A percentile compares a stretch with the other conserved stretches of the same genome.
phyloP scores from a whole-genome alignment of 2,113 vertebrate genomes.

The Ciconia stormi region DNA sequence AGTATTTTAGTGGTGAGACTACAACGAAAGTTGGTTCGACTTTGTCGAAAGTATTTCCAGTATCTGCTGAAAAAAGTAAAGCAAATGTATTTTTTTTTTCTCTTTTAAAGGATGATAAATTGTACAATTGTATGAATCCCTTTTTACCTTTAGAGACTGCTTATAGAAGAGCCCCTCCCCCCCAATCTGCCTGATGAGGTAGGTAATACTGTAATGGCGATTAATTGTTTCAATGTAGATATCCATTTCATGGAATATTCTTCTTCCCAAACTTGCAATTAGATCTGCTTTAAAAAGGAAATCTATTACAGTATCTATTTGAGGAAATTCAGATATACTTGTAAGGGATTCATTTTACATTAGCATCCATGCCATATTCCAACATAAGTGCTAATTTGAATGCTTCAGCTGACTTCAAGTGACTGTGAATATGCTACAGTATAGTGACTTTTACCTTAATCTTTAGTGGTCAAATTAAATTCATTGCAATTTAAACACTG shows the following conservation, averaged over 20 bases:
- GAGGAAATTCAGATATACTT: slow-evolving; percentile 60
- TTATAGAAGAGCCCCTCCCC: background rate
- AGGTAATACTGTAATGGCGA: slow-evolving; percentile 44
- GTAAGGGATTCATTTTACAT: slow-evolving; percentile 72
- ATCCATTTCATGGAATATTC: slow-evolving; percentile 24
- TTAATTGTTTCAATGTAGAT: slow-evolving; percentile 51
- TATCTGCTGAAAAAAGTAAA: background rate
- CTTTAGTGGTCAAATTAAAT: slow-evolving; percentile 35
- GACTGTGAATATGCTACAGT: slow-evolving; percentile 24
- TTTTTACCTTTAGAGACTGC: background rate
- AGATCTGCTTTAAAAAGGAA: slow-evolving; percentile 62
- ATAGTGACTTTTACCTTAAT: slow-evolving; percentile 48
- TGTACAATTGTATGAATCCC: background rate
- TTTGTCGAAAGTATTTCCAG: background rate
- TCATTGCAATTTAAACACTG: background rate
- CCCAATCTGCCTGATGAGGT: background rate
- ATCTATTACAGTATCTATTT: slow-evolving; percentile 50
- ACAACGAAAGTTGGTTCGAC: background rate
- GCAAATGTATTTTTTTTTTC: background rate
- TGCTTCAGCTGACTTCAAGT: slow-evolving; percentile 54
- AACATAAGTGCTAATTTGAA: slow-evolving; percentile 71
- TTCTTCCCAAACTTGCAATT: slow-evolving; percentile 56
- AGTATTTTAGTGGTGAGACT: background rate
- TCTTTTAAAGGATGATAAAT: background rate
- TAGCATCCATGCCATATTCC: slow-evolving; percentile 39